Evolutionary conservation across 2,888 invertebrate genomes (phyloP), one percentile per base, ranked within the genome.

Genomic region (Euclidia mi): DNA sequence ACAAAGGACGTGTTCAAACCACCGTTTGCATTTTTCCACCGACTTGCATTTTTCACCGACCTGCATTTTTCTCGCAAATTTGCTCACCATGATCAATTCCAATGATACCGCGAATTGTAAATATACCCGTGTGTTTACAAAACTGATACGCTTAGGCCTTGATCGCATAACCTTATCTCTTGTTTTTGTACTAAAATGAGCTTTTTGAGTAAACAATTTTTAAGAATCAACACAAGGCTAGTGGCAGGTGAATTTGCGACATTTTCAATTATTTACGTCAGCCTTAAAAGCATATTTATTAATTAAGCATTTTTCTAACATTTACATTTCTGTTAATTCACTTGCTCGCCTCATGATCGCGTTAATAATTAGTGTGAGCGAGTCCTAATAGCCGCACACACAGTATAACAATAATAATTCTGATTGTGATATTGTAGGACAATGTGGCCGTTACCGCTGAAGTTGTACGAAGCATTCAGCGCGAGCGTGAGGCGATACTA

Each of bases 351-450:
- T 10, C 31, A 12, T 42, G 29, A 31, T 15, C 4, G 37, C 25
- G 10, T 17, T 17, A 7, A n/a, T n/a, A n/a, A 12, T 18, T 20
- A 53, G 20, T 50, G 38, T 65, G 42, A 43, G 57, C 66, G 32
- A 32, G 29, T 25, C 71, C 45, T 61, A 42, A 57, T 11, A 50
- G 25, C 37, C n/a, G 42, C 32, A 58, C 41, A 61, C 51, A 67
- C 57, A 41, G 53, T 46, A 51, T 62, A 68, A 71, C 65, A 71
- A 68, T 47, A 71, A 71, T 75, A 52, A 56, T 66, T 58, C 34
- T 68, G 44, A 71, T 58, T 58, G 55, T 57, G 51, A 59, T 62
- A 52, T 51, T 48, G 56, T 38, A 48, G 44, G 64, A 68, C 71
- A 76, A 67, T 71, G 68, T 64, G 53, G 41, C 50, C 46, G 55